Percentiles rank a stretch among this genome's conserved stretches.
Evolutionary conservation across 2,113 vertebrate genomes (phyloP).

Genomic region (Rhinopomastus cyanomelas): DNA sequence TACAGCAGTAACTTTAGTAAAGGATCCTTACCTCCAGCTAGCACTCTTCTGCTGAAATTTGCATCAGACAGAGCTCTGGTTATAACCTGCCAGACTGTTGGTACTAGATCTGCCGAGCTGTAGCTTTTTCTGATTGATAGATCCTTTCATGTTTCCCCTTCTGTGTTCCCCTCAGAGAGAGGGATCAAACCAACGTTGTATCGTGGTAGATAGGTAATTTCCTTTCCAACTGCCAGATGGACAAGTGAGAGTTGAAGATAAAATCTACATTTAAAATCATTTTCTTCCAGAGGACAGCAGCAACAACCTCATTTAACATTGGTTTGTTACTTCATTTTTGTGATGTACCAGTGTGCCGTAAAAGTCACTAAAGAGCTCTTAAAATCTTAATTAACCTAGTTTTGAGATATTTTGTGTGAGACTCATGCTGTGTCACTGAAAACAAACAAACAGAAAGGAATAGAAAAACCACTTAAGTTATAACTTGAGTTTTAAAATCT

Average conservation of each 20-base stretch:
- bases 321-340: background rate
- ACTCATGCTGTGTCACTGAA: rapidly evolving
- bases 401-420: background rate
- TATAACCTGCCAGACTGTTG: background rate
- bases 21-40: background rate
- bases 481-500: background rate
- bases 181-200: background rate
- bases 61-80: background rate
- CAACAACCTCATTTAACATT: background rate
- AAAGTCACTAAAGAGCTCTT: background rate
- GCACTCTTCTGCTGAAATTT: background rate
- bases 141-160: background rate
- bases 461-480: background rate
- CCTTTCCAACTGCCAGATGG: background rate
- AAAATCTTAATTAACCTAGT: background rate
- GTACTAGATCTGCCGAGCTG: background rate
- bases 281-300: background rate
- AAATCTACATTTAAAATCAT: background rate
- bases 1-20: background rate
- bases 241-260: background rate
- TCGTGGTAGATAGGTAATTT: background rate
- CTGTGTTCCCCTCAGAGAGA: background rate
- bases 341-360: background rate
- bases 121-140: background rate
- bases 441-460: background rate